A percentile compares a stretch with the other conserved stretches of the same genome.
Conservation (phyloP, 1,140 invertebrate species). For the Drosophila neocordata region DNA sequence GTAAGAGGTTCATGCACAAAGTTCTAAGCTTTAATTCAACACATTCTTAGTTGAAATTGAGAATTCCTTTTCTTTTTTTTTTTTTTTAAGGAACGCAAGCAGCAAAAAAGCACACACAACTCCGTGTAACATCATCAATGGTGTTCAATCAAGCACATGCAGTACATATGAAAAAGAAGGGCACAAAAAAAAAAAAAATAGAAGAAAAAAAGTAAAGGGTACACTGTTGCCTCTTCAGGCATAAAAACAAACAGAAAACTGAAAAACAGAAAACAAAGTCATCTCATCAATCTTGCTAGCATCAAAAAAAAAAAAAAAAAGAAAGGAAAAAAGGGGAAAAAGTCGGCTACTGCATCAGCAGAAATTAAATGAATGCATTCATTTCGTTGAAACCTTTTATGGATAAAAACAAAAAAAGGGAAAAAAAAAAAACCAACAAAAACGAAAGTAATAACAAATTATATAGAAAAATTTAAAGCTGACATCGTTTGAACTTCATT, state of each 20-base stretch:
- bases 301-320: conserved; percentile 7
- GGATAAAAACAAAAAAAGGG: background rate
- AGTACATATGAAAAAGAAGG: conserved; percentile 28
- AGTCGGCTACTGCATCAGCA: conserved; percentile 10
- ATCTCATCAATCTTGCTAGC: conserved; percentile 13
- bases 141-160: conserved; percentile 17
- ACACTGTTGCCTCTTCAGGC: conserved; percentile 17
- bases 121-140: conserved; percentile 42
- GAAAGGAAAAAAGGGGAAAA: background rate
- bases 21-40: background rate
- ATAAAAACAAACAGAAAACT: conserved; percentile 21
- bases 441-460: conserved; percentile 10
- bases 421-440: background rate
- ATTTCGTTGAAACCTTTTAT: conserved; percentile 1
- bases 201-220: background rate
- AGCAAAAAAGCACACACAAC: background rate
- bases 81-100: background rate
- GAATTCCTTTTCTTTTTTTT: background rate
- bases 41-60: conserved; percentile 3
- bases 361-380: conserved; percentile 17
- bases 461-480: conserved; percentile 32
- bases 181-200: background rate
- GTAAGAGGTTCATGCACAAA: no score
- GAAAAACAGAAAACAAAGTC: conserved; percentile 13
- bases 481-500: conserved; percentile 34